Conservation (phyloP, 2,888 invertebrate species). For the Tetragonula carbonaria region DNA sequence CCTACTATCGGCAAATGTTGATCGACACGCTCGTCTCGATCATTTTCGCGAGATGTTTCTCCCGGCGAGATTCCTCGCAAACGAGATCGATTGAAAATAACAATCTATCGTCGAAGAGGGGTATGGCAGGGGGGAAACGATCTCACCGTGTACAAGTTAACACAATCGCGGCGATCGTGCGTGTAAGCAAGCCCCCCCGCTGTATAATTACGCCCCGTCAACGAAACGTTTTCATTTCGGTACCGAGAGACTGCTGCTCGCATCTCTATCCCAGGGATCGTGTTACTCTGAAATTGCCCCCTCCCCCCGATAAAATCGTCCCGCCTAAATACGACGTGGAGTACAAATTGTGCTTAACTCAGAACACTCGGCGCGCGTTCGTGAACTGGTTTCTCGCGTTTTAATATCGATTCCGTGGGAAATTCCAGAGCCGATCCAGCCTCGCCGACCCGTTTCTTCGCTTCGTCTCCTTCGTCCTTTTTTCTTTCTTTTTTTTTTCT, state of each 20-base stretch:
- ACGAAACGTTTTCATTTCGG: constrained; percentile 40
- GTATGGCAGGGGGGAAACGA: not conserved
- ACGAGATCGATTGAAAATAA: constrained; percentile 28
- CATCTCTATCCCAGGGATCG: constrained; percentile 29
- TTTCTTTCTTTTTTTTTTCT: not conserved
- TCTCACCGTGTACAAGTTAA: not conserved
- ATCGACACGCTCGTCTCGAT: too few species aligned
- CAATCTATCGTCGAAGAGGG: constrained; percentile 1
- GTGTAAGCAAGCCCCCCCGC: not conserved
- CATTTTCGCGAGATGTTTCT: too few species aligned
- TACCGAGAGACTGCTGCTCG: not conserved
- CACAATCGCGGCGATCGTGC: not conserved
- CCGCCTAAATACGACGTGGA: constrained; percentile 46
- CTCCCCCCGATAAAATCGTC: constrained; percentile 23
- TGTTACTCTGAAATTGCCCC: constrained; percentile 46
- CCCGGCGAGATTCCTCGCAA: constrained; percentile 7
- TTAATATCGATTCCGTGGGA: constrained; percentile 45
- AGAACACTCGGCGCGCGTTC: too few species aligned
- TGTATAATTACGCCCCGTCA: constrained; percentile 41
- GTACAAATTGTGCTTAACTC: constrained; percentile 45
- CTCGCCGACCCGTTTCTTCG: not conserved
- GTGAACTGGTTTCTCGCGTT: not conserved
- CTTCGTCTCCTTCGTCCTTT: not conserved
- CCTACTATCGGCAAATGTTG: too few species aligned
- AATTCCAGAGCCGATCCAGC: constrained; percentile 25